Base-by-base conservation (phyloP, 2,797 vertebrate species). In the Geotrypetes seraphini region DNA sequence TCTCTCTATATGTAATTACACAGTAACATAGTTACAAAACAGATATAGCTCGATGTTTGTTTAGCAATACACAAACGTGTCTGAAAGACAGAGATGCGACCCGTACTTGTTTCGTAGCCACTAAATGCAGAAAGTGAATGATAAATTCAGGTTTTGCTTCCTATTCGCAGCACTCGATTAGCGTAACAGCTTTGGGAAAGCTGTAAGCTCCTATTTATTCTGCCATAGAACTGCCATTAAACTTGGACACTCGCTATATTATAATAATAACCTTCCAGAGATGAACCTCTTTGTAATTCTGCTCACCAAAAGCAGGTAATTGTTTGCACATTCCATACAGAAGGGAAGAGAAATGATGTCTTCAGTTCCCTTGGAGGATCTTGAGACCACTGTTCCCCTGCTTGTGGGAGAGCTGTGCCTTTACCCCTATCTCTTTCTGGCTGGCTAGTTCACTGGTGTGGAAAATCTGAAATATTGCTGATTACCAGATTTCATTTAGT, bases 191-290 rank as follows among this genome's bases (percentile, higher is more conserved):
- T 54, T 40, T 44, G 16, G n/a, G 29, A 62, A 64, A 58, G 31
- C 21, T 44, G 12, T 43, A 45, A 50, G 42, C 53, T 55, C 54
- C 65, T 50, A 43, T 57, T 53, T 54, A 52, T 57, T 57, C 45
- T 48, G 67, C 34, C 49, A 39, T 60, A 70, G 82, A 73, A 73
- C 60, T 81, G 69, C 21, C 40, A 78, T 78, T 77, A 79, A 66
- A 62, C 46, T 47, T 50, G 64, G 69, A 43, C 69, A 68, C 51
- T 64, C 57, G 66, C 63, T 72, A 76, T 75, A 79, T n/a, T n/a
- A n/a, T 75, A 75, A 47, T 69, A 76, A 73, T 63, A 77, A 69
- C 60, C 60, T 66, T 70, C 67, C 64, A 65, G 71, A 60, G 71
- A 79, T 66, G 65, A 76, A 62, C 60, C 47, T 54, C 55, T 69